Conservation (phyloP, 1,140 invertebrate species). For the Laodelphax striatellus region DNA sequence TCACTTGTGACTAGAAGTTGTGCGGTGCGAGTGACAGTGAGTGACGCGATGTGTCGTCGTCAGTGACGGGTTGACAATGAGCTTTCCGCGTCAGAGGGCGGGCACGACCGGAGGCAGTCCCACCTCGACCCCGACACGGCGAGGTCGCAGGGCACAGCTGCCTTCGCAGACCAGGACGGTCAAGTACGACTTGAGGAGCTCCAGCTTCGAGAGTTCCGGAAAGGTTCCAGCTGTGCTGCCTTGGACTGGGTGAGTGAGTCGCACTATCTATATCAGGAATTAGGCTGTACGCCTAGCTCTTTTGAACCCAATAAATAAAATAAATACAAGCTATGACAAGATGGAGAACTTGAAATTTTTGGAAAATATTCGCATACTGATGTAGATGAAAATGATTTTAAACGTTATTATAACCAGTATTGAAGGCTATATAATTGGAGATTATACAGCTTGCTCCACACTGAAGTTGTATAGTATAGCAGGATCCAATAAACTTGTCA, state of each 20-base stretch:
- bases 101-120: background rate
- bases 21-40: too few relatives aligned
- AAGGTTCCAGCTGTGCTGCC: conserved; percentile 33
- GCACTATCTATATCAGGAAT: background rate
- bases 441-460: too few relatives aligned
- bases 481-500: too few relatives aligned
- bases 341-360: too few relatives aligned
- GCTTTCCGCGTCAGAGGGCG: background rate
- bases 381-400: too few relatives aligned
- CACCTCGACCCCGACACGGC: background rate
- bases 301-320: background rate
- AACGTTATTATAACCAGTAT: too few relatives aligned
- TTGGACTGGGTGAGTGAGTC: conserved; percentile 28
- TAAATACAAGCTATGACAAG: background rate
- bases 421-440: too few relatives aligned
- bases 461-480: too few relatives aligned
- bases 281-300: too few relatives aligned
- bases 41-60: too few relatives aligned
- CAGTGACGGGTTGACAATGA: background rate
- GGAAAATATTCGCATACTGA: too few relatives aligned
- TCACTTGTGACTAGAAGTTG: too few relatives aligned
- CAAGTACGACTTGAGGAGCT: conserved; percentile 36
- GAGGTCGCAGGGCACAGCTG: background rate
- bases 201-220: conserved; percentile 34
- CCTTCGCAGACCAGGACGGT: conserved; percentile 8